Evolutionary conservation across 1,140 invertebrate genomes (phyloP).

Genomic region (Muscidifurax raptorellus): DNA sequence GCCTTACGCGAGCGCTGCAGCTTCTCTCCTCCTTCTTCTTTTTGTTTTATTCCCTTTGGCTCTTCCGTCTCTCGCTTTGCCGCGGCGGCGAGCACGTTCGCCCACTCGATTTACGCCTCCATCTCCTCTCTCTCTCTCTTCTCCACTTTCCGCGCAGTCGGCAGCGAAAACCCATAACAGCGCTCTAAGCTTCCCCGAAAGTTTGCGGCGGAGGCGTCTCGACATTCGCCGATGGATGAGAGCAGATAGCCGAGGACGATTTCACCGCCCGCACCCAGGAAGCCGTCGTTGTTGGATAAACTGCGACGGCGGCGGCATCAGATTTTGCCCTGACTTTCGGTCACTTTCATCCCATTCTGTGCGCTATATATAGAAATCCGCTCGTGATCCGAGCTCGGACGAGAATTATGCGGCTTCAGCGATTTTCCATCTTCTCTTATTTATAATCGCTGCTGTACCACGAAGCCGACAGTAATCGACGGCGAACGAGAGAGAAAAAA

Average conservation of each 20-base stretch:
- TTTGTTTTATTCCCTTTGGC: background rate
- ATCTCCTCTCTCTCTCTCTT: background rate
- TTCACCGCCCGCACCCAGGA: background rate
- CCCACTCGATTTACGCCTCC: conserved; percentile 32
- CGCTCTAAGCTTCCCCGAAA: conserved; percentile 20
- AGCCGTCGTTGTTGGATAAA: conserved; percentile 21
- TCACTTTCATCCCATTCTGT: background rate
- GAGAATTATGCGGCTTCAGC: background rate
- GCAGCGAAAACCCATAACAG: conserved; percentile 23
- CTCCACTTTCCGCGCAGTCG: background rate
- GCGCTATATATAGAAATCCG: background rate
- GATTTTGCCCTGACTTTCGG: background rate
- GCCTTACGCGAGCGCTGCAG: conserved; percentile 18
- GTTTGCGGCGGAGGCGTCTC: conserved; percentile 3
- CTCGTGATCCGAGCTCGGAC: background rate
- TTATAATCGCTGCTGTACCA: too few species aligned
- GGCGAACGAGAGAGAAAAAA: background rate
- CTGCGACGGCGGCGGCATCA: background rate
- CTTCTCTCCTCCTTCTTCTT: background rate
- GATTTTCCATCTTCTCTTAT: background rate
- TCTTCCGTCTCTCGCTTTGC: conserved; percentile 25
- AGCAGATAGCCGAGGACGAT: background rate
- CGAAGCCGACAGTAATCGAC: background rate
- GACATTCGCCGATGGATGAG: conserved; percentile 28
- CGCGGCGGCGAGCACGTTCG: background rate